A percentile compares a stretch with the other conserved stretches of the same genome.
phyloP scores from a whole-genome alignment of 2,797 vertebrate genomes.

The Lithobates sylvaticus region DNA sequence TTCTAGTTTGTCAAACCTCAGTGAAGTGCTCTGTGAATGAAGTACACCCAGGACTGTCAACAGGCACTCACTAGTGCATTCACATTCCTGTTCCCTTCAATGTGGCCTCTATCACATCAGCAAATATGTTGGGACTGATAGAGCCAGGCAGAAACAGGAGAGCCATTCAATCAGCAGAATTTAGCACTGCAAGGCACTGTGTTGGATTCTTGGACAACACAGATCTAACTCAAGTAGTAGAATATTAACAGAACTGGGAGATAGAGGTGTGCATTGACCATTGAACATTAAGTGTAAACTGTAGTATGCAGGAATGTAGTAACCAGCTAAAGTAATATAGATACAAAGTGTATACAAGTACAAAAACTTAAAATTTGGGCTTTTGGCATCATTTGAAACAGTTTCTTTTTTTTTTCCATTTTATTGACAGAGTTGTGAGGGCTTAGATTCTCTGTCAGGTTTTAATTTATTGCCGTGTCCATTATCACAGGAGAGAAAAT shows the following conservation, averaged over 20 bases:
- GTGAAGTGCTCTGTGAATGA: slow-evolving; percentile 62
- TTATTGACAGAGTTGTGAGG: too few species aligned
- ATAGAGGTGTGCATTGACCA: neutral
- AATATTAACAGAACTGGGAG: neutral
- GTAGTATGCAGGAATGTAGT: neutral
- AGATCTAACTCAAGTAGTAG: slow-evolving; percentile 7
- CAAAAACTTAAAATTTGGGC: too few species aligned
- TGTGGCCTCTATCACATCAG: slow-evolving; percentile 47
- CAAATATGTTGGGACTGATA: slow-evolving; percentile 57
- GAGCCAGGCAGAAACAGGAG: slow-evolving; percentile 42
- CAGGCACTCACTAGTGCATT: slow-evolving; percentile 64
- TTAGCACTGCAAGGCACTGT: slow-evolving; percentile 8
- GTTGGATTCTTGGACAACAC: neutral
- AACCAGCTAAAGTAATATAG: too few species aligned
- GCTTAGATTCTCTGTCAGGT: too few species aligned
- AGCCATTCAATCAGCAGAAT: slow-evolving; percentile 44
- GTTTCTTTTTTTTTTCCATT: too few species aligned
- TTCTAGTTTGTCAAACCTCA: slow-evolving; percentile 66
- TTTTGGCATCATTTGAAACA: too few species aligned
- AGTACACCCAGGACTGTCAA: slow-evolving; percentile 62
- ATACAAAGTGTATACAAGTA: too few species aligned
- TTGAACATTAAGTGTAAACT: neutral
- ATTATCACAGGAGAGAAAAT: too few species aligned
- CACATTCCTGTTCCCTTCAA: slow-evolving; percentile 65
- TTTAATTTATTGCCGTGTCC: too few species aligned